These are phyloP conservation scores for Lepidurus couesii DNA, from an alignment of 1,140 invertebrate genomes.

Conservation along the genomic window DNA sequence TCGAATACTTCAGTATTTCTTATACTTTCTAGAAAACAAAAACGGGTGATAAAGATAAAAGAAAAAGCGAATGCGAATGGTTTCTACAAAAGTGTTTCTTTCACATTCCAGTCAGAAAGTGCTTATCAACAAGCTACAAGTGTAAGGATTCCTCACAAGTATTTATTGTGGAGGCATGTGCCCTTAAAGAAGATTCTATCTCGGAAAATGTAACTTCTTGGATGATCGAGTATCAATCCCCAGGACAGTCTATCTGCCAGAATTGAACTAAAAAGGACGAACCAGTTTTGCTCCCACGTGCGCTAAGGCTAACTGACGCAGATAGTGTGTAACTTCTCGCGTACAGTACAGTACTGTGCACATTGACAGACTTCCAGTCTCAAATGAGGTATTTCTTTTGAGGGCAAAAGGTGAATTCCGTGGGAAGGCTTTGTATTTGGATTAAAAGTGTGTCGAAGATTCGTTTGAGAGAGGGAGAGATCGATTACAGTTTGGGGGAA, in stretches of 20 bases:
- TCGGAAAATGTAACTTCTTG: not conserved
- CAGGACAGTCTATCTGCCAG: not conserved
- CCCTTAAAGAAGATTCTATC: not conserved
- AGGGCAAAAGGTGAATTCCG: too few relatives aligned
- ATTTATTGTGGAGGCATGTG: not conserved
- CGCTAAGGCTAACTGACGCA: not conserved
- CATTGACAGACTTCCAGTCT: too few relatives aligned
- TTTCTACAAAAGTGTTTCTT: not conserved
- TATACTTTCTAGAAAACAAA: too few relatives aligned
- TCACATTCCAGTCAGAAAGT: not conserved
- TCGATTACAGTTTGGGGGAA: not conserved
- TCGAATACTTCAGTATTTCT: not conserved
- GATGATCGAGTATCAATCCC: not conserved
- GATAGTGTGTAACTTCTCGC: not conserved
- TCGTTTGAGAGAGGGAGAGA: not conserved
- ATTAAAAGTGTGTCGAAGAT: not conserved
- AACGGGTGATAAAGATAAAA: too few relatives aligned
- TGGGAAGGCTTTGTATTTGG: not conserved
- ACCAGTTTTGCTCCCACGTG: not conserved
- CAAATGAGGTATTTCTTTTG: too few relatives aligned
- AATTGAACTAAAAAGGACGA: not conserved
- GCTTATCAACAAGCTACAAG: not conserved
- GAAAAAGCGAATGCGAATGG: too few relatives aligned
- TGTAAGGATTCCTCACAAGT: slow-evolving; percentile 1
- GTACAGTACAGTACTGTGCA: too few relatives aligned